Evolutionary conservation across 92 coral and sea anemone genomes (phyloP), one percentile per base, ranked within the genome.

Genomic region (Hydrozoanthus gracilis): DNA sequence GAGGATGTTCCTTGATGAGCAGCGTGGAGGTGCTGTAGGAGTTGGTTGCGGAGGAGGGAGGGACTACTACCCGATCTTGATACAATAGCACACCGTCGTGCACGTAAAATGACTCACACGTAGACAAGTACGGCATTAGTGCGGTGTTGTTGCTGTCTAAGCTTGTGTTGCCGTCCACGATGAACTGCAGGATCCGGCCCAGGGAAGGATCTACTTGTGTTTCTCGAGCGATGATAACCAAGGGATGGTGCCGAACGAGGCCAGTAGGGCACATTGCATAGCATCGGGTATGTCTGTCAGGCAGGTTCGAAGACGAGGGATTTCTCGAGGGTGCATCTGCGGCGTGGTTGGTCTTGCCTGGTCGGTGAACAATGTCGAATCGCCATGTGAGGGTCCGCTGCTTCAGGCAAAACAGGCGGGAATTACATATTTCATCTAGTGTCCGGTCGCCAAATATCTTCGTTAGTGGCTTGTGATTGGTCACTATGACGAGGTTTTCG

Each of bases 31-130:
- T 89, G 87, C 83, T 88, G 83, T n/a, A 92, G 83, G 58, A 86
- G 85, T 14, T 62, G 82, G 45, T 12, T 70, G 65, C 83, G 87
- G 44, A 91, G 94, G 94, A 70, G 9, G 79, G 60, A 2, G 92
- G 95, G 56, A 92, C 87, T n/a, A 92, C 74, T 1, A 89, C 92
- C 3, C 92, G 91, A 87, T 89, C 91, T 44, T 89, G 83, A 52
- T 92, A 92, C 82, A 92, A 14, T 8, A 92, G 76, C 78, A 89
- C 92, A 15, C 91, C 92, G 0, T 92, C 90, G 4, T 88, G 79
- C 61, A 73, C 61, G 71, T 91, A 91, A 52, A 88, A 3, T n/a
- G 94, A 88, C 15, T 82, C 78, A 52, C 90, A 70, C n/a, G 88
- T 79, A 60, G 90, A 87, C 91, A 76, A 69, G 62, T 77, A 70